These are phyloP conservation scores for Sinotaia quadrata DNA, from an alignment of 2,888 invertebrate species.

Conservation along the genomic window DNA sequence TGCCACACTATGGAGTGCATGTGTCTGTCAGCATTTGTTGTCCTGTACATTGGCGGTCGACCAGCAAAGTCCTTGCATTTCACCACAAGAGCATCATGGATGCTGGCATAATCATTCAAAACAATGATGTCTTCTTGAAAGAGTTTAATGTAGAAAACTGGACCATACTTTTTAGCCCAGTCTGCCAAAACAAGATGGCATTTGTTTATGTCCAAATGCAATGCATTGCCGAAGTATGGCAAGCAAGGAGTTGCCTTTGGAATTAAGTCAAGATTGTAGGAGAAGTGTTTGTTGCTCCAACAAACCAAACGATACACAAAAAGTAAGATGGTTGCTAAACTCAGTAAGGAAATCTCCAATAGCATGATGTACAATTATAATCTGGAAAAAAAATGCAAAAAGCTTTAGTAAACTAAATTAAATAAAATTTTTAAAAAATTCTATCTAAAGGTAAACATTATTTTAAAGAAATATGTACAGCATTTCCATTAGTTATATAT, in stretches of 20 bases:
- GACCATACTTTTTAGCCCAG: conserved; percentile 53
- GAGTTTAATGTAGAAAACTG: conserved; percentile 52
- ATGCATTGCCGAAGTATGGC: conserved; percentile 51
- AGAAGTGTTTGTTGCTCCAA: neutral
- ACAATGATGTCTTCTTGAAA: conserved; percentile 59
- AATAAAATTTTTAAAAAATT: no score
- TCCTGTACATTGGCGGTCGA: conserved; percentile 56
- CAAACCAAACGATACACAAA: neutral
- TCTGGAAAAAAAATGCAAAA: neutral
- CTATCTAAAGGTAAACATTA: no score
- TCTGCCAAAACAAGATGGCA: conserved; percentile 52
- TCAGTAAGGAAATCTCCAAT: neutral
- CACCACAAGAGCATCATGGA: conserved; percentile 56
- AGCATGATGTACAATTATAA: conserved; percentile 3
- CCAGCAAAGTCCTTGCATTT: conserved; percentile 58
- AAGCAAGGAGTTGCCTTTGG: conserved; percentile 45
- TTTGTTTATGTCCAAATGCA: conserved; percentile 43
- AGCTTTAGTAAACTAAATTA: no score
- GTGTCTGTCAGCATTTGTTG: conserved; percentile 44
- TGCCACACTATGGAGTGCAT: conserved; percentile 61
- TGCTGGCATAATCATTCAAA: conserved; percentile 52
- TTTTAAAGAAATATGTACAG: no score
- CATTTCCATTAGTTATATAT: no score
- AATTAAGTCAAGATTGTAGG: conserved; percentile 25
- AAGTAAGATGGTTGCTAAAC: conserved; percentile 5